Base-by-base conservation (phyloP, 2,888 invertebrate species). In the Aradus depressus region DNA sequence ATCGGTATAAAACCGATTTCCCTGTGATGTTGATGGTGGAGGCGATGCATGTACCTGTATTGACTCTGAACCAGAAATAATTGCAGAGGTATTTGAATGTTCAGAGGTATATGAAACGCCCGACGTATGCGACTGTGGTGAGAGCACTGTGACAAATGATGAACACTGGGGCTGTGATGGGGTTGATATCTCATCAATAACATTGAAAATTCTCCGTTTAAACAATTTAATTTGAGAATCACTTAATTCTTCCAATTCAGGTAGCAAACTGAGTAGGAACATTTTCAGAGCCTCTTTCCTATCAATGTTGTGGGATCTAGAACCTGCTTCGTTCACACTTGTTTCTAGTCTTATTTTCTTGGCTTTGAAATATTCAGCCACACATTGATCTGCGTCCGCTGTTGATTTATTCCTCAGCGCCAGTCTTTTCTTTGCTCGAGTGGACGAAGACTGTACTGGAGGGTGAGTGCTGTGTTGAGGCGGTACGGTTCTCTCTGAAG, bases 191-290 rank as follows among this genome's bases (percentile, higher is more conserved):
- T 55, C 53, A 26, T 55, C 55, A 44, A 55, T 50, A 14, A 53
- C 8, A 44, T 8, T 51, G 12, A 59, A 53, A 54, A 58, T 50
- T 50, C 50, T 44, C 8, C 53, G 58, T 56, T 58, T 59, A 44
- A 59, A 59, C 41, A 49, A 18, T 53, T 56, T 56, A 14, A 59
- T 55, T 50, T 59, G 57, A 53, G 44, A 51, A 49, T 58, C 59
- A 53, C 6, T 59, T 22, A 59, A 47, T 50, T 56, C 52, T 59
- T 56, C 51, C 26, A 59, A 53, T 52, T 59, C 56, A 12, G 59
- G 55, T 8, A 60, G 31, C 31, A 60, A 53, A 25, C 55, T 60
- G 41, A 59, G 56, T 32, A 58, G 38, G 39, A 58, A 60, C 59
- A 58, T 56, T 48, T 54, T 53, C 12, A 60, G 38, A 26, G 37